Conservation (phyloP, 2,113 vertebrate genomes). For the Heterotilapia buettikoferi region DNA sequence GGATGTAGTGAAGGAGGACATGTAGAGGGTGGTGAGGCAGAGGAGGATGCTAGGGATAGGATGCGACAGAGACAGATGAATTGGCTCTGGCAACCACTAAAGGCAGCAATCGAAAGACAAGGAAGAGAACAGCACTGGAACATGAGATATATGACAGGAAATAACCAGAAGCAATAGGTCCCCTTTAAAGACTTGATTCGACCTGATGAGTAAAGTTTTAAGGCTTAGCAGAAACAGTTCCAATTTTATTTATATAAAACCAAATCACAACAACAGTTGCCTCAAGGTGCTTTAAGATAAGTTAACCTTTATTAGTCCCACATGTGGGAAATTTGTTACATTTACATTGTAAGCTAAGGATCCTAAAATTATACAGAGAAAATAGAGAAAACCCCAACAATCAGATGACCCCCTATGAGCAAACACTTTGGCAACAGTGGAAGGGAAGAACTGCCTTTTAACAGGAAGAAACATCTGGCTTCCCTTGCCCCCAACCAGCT, state of each 20-base stretch:
- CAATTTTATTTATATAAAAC: neutral
- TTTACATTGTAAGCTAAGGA: neutral
- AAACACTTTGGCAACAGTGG: neutral
- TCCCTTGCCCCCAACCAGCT: rapidly evolving
- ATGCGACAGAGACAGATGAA: neutral
- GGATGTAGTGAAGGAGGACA: neutral
- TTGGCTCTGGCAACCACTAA: neutral
- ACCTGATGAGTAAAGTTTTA: neutral
- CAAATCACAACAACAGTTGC: neutral
- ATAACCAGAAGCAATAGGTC: neutral
- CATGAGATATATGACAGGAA: neutral
- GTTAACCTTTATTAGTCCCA: neutral
- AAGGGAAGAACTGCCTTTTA: neutral
- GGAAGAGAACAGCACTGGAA: neutral
- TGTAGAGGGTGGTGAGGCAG: neutral
- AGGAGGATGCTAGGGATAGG: rapidly evolving
- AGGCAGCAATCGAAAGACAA: neutral
- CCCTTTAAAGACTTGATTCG: neutral
- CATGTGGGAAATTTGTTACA: neutral
- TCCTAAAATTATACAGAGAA: neutral
- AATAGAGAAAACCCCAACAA: neutral
- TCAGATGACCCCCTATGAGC: neutral
- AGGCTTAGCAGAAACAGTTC: neutral
- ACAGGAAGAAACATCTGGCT: neutral
- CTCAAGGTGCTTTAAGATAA: neutral